Conservation (phyloP, 2,888 invertebrate species). For the Pseudococcus viburni region DNA sequence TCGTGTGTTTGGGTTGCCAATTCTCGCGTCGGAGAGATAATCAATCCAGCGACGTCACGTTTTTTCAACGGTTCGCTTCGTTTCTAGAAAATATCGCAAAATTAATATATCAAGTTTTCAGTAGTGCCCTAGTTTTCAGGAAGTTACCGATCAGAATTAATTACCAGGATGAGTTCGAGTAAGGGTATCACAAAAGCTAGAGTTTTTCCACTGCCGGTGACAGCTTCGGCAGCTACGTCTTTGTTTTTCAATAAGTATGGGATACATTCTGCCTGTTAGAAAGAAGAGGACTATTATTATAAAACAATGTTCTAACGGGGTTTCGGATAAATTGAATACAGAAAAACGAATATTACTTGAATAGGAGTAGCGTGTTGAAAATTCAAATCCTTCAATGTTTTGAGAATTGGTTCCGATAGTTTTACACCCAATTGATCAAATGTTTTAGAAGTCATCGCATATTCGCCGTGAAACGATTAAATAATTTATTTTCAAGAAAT, state of each 20-base stretch:
- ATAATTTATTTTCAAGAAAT: background rate
- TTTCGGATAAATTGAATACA: background rate
- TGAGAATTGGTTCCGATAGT: slow-evolving; percentile 62
- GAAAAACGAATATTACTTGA: slow-evolving; percentile 66
- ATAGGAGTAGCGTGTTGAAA: slow-evolving; percentile 68
- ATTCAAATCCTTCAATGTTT: slow-evolving; percentile 67
- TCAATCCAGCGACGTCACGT: slow-evolving; percentile 87
- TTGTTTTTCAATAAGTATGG: slow-evolving; percentile 83
- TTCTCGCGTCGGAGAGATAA: slow-evolving; percentile 97
- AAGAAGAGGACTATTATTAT: background rate
- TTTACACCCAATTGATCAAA: slow-evolving; percentile 60
- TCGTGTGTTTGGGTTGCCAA: slow-evolving; percentile 90
- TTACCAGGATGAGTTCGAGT: slow-evolving; percentile 83
- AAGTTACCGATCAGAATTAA: slow-evolving; percentile 66
- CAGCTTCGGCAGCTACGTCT: slow-evolving; percentile 98
- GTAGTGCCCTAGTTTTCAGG: too few species aligned
- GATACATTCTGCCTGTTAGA: slow-evolving; percentile 69
- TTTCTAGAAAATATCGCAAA: slow-evolving; percentile 72
- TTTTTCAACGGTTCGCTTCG: slow-evolving; percentile 78
- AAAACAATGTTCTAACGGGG: background rate
- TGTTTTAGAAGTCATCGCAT: background rate
- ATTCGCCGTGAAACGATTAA: background rate
- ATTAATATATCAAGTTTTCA: background rate
- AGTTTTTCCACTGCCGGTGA: slow-evolving; percentile 99
- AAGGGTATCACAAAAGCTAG: slow-evolving; percentile 95